A percentile compares a stretch with the other conserved stretches of the same genome.
Evolutionary conservation across 2,113 vertebrate species (phyloP).

Genomic region (Crotalus tigris): DNA sequence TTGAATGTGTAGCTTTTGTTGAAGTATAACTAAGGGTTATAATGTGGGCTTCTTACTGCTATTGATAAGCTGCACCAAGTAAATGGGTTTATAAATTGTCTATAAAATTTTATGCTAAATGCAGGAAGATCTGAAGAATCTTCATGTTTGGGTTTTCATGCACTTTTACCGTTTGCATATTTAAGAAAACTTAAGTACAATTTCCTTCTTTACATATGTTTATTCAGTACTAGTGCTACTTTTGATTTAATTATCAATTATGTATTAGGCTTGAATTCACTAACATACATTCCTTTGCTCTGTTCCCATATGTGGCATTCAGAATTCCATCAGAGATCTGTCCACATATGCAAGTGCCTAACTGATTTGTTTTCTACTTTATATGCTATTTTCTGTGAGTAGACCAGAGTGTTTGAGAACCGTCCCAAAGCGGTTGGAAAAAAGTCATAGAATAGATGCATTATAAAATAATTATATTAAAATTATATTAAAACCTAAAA

Average conservation of each 20-base stretch:
- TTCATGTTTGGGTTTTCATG: neutral
- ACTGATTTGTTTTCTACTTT: neutral
- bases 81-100: too few relatives aligned
- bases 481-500: neutral
- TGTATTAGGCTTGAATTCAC: neutral
- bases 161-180: neutral
- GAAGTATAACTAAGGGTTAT: too few relatives aligned
- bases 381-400: conserved; percentile 11
- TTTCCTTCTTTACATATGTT: neutral
- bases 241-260: neutral
- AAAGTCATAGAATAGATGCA: neutral
- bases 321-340: neutral
- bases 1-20: too few relatives aligned
- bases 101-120: neutral
- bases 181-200: neutral
- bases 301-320: neutral
- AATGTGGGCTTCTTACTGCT: too few relatives aligned
- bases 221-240: neutral
- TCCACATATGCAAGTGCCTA: neutral
- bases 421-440: neutral
- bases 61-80: too few relatives aligned
- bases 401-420: neutral
- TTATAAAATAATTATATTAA: too few relatives aligned
- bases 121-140: neutral
- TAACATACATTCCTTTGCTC: neutral